A percentile compares a stretch with the other conserved stretches of the same genome.
phyloP scores from a whole-genome alignment of 2,888 invertebrate species.

The Stenchaetothrips biformis region DNA sequence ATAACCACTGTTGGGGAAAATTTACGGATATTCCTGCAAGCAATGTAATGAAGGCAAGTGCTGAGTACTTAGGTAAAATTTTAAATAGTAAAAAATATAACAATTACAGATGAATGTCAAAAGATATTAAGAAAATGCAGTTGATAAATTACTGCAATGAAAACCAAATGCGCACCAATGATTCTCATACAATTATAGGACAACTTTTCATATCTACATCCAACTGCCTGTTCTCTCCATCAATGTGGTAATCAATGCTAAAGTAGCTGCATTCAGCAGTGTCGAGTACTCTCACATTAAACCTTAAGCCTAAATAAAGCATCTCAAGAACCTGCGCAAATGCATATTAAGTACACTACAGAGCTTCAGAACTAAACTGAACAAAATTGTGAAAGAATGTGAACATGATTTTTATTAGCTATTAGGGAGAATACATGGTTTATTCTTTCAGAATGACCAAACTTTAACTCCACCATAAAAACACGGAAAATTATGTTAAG shows the following conservation, averaged over 20 bases:
- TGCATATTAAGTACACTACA: neutral
- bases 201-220: no score
- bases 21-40: no score
- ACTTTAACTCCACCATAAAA: no score
- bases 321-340: neutral
- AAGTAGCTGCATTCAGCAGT: no score
- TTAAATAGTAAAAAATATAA: neutral
- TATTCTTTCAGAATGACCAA: no score
- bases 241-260: no score
- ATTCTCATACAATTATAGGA: no score
- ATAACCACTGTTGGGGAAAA: no score
- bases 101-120: neutral
- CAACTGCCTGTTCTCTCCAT: no score
- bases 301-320: neutral
- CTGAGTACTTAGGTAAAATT: neutral
- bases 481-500: neutral
- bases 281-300: neutral
- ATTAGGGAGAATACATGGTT: no score
- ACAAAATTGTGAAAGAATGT: neutral
- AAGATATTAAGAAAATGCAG: neutral
- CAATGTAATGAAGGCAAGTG: no score
- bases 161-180: neutral
- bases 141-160: slow-evolving; percentile 4
- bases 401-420: no score
- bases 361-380: neutral